Base-by-base conservation (phyloP, 2,113 vertebrate genomes). In the Dunckerocampus dactyliophorus region DNA sequence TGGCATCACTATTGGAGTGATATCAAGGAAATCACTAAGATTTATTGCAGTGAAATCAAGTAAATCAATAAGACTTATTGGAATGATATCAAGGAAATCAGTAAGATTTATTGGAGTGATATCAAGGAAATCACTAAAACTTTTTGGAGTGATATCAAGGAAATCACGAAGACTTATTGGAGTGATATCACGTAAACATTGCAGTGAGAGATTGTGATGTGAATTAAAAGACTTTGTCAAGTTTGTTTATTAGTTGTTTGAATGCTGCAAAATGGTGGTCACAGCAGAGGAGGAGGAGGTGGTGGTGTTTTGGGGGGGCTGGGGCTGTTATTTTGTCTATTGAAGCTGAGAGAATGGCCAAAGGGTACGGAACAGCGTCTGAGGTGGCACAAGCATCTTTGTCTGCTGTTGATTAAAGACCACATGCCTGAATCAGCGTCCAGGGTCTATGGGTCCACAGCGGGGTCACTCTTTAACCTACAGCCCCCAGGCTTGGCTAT, bases 201-300 rank as follows among this genome's bases (percentile, higher is more conserved):
- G 61, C 63, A 14, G 49, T 46, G 13, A 65, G 24, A 47, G 46
- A 74, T 65, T 64, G 74, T 83, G 82, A 57, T 65, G 75, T 72
- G 63, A 76, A 76, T 87, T 86, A 74, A 31, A 34, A 47, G 72
- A 80, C 51, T 77, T 74, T 75, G 80, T 79, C 7, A 79, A 75
- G 65, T 24, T 66, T 65, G 48, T 81, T 63, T 52, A 79, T 76
- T 45, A 62, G 50, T 60, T 70, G 47, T 71, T 79, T 78, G 45
- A 53, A 4, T 52, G 55, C 37, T 65, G 21, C 65, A 50, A 31
- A 59, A 24, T 3, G 51, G 4, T 16, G 22, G 14, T 14, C 11
- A 31, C 13, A 24, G 49, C 21, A 28, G 2, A 28, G 5, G 31
- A 15, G 19, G 28, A 48, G 14, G 42, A n/a, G n/a, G n/a, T n/a